phyloP scores from a whole-genome alignment of 2,797 vertebrate genomes.

The Arrhamphus sclerolepis region DNA sequence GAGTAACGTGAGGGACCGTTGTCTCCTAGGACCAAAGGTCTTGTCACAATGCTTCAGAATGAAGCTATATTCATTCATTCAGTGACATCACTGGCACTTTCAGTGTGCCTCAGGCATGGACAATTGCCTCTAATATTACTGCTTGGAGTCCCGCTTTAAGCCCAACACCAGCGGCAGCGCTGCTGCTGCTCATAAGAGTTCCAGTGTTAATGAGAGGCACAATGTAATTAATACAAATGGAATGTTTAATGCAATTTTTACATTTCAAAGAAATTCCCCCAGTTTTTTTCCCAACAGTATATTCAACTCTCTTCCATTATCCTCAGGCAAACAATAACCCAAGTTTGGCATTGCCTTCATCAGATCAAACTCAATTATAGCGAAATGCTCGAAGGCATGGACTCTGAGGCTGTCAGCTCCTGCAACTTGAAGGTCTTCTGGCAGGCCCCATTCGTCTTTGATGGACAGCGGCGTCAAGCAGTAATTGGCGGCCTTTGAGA shows the following conservation, averaged over 20 bases:
- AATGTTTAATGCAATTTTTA: conserved; percentile 80
- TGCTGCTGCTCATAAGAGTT: conserved; percentile 21
- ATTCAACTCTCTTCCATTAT: conserved; percentile 59
- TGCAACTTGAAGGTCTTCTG: conserved; percentile 32
- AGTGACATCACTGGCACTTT: conserved; percentile 52
- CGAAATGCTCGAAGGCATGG: conserved; percentile 18
- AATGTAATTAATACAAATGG: conserved; percentile 78
- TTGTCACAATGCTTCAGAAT: conserved; percentile 56
- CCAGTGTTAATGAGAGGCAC: conserved; percentile 63
- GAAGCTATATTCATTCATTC: conserved; percentile 43
- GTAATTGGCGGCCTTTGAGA: conserved; percentile 72
- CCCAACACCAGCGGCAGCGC: conserved; percentile 30
- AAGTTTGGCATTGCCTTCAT: conserved; percentile 64
- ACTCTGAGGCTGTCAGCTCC: conserved; percentile 9
- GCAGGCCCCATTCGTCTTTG: conserved; percentile 56
- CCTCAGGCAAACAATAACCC: conserved; percentile 68
- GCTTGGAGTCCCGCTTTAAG: conserved; percentile 55
- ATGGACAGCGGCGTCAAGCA: conserved; percentile 48
- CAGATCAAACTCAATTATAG: conserved; percentile 69
- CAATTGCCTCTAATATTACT: conserved; percentile 52
- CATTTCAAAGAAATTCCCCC: conserved; percentile 79
- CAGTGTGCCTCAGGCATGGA: conserved; percentile 54
- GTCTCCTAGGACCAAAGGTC: conserved; percentile 69
- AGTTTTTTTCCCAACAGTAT: conserved; percentile 51
- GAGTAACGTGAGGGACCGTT: conserved; percentile 68